Conservation (phyloP, 2,797 vertebrate genomes). For the Tenualosa ilisha region DNA sequence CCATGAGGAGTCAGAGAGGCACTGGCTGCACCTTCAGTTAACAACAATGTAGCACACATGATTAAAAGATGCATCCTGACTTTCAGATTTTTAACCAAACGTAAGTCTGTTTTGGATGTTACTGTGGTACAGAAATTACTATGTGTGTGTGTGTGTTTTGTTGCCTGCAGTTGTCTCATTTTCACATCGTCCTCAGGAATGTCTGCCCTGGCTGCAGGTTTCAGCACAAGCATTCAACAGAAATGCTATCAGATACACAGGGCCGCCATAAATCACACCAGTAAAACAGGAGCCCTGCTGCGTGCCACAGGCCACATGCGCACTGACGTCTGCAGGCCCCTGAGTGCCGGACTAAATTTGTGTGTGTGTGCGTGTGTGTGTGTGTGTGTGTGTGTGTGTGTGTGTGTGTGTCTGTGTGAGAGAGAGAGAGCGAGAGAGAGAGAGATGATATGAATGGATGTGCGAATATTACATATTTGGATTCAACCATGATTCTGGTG, state of each 20-base stretch:
- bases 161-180: constrained; percentile 47
- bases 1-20: no score
- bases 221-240: constrained; percentile 70
- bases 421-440: background rate
- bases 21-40: no score
- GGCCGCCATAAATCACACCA: constrained; percentile 64
- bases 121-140: no score
- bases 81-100: background rate
- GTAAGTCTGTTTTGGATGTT: background rate
- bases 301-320: constrained; percentile 36
- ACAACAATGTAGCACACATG: background rate
- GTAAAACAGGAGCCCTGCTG: constrained; percentile 65
- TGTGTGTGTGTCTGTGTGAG: background rate
- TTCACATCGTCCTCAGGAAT: constrained; percentile 59
- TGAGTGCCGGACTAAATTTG: background rate
- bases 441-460: background rate
- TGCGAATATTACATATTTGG: background rate
- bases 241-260: constrained; percentile 67
- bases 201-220: constrained; percentile 64
- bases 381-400: constrained; percentile 18
- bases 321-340: background rate
- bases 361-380: constrained; percentile 18
- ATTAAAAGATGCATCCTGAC: background rate
- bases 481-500: background rate
- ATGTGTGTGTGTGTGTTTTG: constrained; percentile 27